Evolutionary conservation across 2,797 vertebrate species (phyloP).

Genomic region (Crocodylus rhombifer): DNA sequence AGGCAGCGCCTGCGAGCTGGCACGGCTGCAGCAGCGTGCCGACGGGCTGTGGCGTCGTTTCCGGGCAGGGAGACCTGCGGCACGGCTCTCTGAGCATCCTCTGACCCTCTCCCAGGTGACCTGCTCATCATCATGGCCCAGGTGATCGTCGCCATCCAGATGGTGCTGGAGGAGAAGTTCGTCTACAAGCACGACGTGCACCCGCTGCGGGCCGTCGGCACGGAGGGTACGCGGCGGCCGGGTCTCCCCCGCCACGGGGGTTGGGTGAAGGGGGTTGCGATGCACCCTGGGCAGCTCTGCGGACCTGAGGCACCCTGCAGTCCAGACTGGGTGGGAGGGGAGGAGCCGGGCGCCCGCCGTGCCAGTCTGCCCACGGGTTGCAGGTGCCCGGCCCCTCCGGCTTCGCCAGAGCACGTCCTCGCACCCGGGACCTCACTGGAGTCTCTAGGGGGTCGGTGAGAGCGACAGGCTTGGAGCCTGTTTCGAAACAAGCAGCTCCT

Average conservation of each 20-base stretch:
- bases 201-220: constrained; percentile 91
- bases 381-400: background rate
- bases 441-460: too few relatives aligned
- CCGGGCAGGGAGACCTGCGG: background rate
- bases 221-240: constrained; percentile 84
- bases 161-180: constrained; percentile 97
- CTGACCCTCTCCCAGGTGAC: constrained; percentile 84
- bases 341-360: too few relatives aligned
- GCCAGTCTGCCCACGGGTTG: too few relatives aligned
- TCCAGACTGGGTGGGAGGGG: background rate
- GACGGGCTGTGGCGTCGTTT: background rate
- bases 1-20: too few relatives aligned
- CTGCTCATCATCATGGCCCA: constrained; percentile 96
- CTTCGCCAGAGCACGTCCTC: background rate
- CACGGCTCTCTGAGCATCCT: too few relatives aligned
- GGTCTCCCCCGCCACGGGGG: rapidly evolving
- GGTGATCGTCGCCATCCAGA: constrained; percentile 91
- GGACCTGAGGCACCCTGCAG: background rate
- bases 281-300: background rate
- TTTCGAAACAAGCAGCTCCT: rapidly evolving
- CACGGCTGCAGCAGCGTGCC: too few relatives aligned
- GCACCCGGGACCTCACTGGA: too few relatives aligned
- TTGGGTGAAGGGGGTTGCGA: background rate
- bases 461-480: background rate
- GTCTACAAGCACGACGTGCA: constrained; percentile 93